Evolutionary conservation across 1,140 invertebrate species (phyloP).

Genomic region (Lutraria rhynchaena): DNA sequence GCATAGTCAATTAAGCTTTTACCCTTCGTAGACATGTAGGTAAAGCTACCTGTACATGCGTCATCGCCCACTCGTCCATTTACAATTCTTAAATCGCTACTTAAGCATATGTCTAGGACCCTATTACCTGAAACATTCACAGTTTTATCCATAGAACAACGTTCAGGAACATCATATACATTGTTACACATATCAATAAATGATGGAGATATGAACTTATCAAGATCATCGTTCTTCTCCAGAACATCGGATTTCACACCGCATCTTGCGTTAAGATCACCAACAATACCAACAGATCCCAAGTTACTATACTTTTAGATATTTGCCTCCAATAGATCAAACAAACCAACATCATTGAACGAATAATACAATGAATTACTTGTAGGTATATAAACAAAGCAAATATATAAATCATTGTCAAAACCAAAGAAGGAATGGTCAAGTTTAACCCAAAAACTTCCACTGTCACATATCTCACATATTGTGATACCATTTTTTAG

Average conservation of each 20-base stretch:
- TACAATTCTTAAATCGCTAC: conserved; percentile 8
- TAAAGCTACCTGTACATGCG: conserved; percentile 19
- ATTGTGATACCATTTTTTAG: conserved; percentile 1
- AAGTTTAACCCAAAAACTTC: neutral
- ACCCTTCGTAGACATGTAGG: conserved; percentile 22
- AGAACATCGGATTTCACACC: neutral
- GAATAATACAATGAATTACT: conserved; percentile 9
- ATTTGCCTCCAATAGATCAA: neutral
- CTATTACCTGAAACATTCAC: conserved; percentile 19
- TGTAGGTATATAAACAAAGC: conserved; percentile 6
- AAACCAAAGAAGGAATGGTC: neutral
- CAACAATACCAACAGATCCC: neutral
- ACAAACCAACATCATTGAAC: conserved; percentile 18
- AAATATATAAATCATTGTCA: neutral
- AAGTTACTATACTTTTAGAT: neutral
- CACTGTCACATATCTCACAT: neutral
- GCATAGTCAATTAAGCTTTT: conserved; percentile 27
- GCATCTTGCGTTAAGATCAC: conserved; percentile 8
- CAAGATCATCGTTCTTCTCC: neutral
- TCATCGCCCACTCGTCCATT: conserved; percentile 13
- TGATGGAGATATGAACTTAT: neutral
- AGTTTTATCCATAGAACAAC: neutral
- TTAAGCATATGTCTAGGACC: conserved; percentile 4
- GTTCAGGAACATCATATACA: neutral
- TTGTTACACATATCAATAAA: neutral